A percentile compares a stretch with the other conserved stretches of the same genome.
These are phyloP conservation scores for Coenobita brevimanus DNA, from an alignment of 1,140 invertebrate species.

Conservation along the genomic window DNA sequence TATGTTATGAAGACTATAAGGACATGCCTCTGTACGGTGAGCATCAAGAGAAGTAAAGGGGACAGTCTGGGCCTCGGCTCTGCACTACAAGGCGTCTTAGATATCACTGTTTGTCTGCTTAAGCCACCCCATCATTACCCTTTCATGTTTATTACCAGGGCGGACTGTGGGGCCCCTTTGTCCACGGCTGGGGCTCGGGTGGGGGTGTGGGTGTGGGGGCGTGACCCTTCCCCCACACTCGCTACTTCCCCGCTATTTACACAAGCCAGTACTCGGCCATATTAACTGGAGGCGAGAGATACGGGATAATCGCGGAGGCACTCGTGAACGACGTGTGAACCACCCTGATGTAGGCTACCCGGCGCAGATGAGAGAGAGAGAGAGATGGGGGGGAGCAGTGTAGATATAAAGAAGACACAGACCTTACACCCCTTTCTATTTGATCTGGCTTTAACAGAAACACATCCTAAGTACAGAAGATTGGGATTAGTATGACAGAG, in stretches of 20 bases:
- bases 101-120: conserved; percentile 59
- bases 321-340: conserved; percentile 18
- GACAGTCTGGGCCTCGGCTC: background rate
- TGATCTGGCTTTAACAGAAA: no score
- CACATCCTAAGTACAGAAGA: no score
- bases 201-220: background rate
- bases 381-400: background rate
- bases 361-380: background rate
- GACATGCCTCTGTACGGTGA: no score
- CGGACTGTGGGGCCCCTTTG: background rate
- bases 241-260: background rate
- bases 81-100: conserved; percentile 48
- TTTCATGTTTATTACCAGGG: conserved; percentile 22
- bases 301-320: background rate
- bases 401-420: no score
- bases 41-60: background rate
- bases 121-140: conserved; percentile 49
- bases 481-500: no score
- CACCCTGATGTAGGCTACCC: background rate
- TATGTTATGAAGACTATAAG: no score
- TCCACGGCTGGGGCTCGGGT: background rate
- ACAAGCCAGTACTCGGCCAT: background rate
- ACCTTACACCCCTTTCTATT: no score
- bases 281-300: background rate
- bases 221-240: background rate